Evolutionary conservation across 53 echinoderm and acorn worm species (phyloP).

Genomic region (Stichopus horrens): DNA sequence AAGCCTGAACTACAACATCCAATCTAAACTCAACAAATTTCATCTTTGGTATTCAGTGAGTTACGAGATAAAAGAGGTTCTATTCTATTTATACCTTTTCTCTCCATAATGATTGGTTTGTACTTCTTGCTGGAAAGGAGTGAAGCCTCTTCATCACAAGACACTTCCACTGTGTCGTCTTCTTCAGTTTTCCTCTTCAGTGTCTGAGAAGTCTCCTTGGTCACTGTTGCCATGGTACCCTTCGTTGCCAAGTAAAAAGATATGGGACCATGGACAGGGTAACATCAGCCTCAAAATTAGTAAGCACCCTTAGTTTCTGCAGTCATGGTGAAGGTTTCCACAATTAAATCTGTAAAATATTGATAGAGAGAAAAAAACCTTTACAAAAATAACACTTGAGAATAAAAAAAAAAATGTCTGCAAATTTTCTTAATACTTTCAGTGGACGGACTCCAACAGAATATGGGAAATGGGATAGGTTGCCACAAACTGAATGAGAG

Average conservation of each 20-base stretch:
- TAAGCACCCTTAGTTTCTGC: slow-evolving; percentile 32
- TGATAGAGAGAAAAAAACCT: not conserved
- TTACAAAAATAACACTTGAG: not conserved
- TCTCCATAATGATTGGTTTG: slow-evolving; percentile 28
- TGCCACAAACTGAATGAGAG: too few relatives aligned
- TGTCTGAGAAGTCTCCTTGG: slow-evolving; percentile 16
- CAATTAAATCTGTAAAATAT: not conserved
- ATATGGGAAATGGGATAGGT: too few relatives aligned
- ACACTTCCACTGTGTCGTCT: not conserved
- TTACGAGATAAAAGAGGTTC: too few relatives aligned
- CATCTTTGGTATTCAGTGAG: too few relatives aligned
- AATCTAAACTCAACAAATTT: too few relatives aligned
- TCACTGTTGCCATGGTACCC: slow-evolving; percentile 22
- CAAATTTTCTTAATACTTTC: too few relatives aligned
- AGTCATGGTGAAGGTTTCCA: slow-evolving; percentile 2
- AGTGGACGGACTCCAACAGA: too few relatives aligned
- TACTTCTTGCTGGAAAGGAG: not conserved
- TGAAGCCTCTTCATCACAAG: not conserved
- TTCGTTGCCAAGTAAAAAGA: not conserved
- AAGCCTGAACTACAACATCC: too few relatives aligned
- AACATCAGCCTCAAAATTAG: not conserved
- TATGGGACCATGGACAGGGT: not conserved
- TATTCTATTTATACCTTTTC: not conserved
- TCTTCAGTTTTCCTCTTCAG: slow-evolving; percentile 26
- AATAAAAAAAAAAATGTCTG: too few relatives aligned